Base-by-base conservation (phyloP, 1,140 invertebrate genomes). In the Saccostrea echinata region DNA sequence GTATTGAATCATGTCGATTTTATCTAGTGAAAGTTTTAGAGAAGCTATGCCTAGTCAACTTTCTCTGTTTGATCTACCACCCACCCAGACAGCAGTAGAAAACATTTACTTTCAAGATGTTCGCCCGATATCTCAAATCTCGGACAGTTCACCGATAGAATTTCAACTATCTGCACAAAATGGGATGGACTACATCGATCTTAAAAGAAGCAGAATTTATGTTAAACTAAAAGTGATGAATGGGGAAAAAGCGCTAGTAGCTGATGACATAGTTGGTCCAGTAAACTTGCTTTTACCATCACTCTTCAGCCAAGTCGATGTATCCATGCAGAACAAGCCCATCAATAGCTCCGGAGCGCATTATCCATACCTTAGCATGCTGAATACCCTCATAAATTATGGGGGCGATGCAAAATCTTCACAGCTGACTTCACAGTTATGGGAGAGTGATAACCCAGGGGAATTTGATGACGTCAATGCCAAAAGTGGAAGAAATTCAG, bases 221-320 rank as follows among this genome's bases (percentile, higher is more conserved):
- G 76, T 89, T 51, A 85, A 64, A 53, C 51, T 80, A 18, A 89
- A 84, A 81, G 61, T 87, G 24, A 87, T 24, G 13, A 43, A 84
- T 64, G 55, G 55, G 9, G 84, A 89, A 51, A 51, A 33, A n/a
- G n/a, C 35, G 21, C n/a, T 83, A 24, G 27, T n/a, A 57, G 27
- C 27, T 51, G 33, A 18, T 64, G 86, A 82, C 11, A 18, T 35
- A 43, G 80, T 86, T 18, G 86, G 76, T 82, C 86, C 86, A 16
- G 76, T 83, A n/a, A 86, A 86, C 27, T 35, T 57, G 12, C 57
- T 86, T 21, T 51, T 86, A 11, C 80, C 81, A 55, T 82, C 86
- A n/a, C 27, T 86, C n/a, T 86, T 86, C 82, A 61, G 52, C 13
- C 52, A 64, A 64, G 55, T 82, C 12, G 86, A 86, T 53, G n/a